Base-by-base conservation (phyloP, 2,888 invertebrate species). In the Brachynemurus nebulosus region DNA sequence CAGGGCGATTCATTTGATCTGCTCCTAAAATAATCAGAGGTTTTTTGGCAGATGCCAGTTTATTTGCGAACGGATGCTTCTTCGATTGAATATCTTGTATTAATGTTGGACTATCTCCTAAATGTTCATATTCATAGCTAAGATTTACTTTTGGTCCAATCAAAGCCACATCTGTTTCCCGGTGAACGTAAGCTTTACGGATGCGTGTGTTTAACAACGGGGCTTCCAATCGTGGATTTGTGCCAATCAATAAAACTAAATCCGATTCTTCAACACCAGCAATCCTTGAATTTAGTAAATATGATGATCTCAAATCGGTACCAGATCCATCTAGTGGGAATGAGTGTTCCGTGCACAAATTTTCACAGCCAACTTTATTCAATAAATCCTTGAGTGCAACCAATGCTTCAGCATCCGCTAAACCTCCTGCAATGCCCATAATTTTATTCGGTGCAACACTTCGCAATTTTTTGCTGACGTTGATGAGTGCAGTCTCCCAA, bases 141-240 rank as follows among this genome's bases (percentile, higher is more conserved):
- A 98, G 72, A 66, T 98, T 92, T 6, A 97, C 78, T 58, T 86
- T 72, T 0, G 92, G 83, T 8, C 98, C 98, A 54, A 98, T 75
- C 27, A 90, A 65, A 0, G 86, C 96, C 35, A 98, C 69, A 49
- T 80, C 73, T 14, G 86, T 73, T 61, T 97, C 95, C 62, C 89
- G 90, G 61, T 96, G 91, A n/a, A 97, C 72, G 69, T 85, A 97
- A 47, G 85, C 80, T 66, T 98, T 99, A 47, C 98, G 79, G 50
- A 99, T 78, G 55, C 98, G 78, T 1, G 97, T 85, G 66, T 98
- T 98, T 47, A 99, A 70, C 21, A 98, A 69, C 1, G 98, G 96
- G 33, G 98, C 97, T 68, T 98, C 98, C 63, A 86, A 92, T 42
- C 98, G 78, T 0, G 95, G 90, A 71, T 99, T 99, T 2, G 95